phyloP scores from a whole-genome alignment of 2,113 vertebrate species.

The Prinia subflava region DNA sequence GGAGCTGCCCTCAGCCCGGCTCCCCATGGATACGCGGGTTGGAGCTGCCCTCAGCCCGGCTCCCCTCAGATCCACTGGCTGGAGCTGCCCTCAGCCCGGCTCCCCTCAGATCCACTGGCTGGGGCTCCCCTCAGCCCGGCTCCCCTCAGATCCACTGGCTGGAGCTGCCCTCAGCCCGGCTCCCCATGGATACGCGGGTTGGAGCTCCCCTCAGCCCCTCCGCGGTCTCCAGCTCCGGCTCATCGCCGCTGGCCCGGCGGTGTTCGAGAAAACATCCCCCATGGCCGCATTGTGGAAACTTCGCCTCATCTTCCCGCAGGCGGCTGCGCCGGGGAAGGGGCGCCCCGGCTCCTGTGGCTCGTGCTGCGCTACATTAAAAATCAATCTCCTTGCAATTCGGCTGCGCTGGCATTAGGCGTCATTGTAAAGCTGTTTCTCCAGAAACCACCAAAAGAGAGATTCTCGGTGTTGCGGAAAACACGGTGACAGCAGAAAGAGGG shows the following conservation, averaged over 20 bases:
- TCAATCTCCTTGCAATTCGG: constrained; percentile 71
- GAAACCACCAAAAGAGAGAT: background rate
- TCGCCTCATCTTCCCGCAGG: constrained; percentile 10
- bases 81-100: background rate
- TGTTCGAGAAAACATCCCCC: background rate
- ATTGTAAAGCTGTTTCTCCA: constrained; percentile 72
- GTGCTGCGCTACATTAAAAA: constrained; percentile 31
- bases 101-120: background rate
- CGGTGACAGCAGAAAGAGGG: background rate
- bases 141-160: background rate
- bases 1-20: background rate
- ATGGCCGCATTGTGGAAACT: constrained; percentile 24
- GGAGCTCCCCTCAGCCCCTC: background rate
- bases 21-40: background rate
- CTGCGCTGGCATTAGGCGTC: constrained; percentile 79
- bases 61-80: background rate
- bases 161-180: background rate
- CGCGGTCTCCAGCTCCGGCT: background rate
- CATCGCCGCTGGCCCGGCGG: background rate
- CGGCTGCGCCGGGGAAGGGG: background rate
- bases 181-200: background rate
- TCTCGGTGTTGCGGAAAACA: background rate
- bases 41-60: background rate
- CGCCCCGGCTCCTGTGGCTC: constrained; percentile 17
- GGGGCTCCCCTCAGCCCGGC: background rate